These are phyloP conservation scores for Galeopterus variegatus DNA, from an alignment of 2,113 vertebrate species.

Conservation along the genomic window DNA sequence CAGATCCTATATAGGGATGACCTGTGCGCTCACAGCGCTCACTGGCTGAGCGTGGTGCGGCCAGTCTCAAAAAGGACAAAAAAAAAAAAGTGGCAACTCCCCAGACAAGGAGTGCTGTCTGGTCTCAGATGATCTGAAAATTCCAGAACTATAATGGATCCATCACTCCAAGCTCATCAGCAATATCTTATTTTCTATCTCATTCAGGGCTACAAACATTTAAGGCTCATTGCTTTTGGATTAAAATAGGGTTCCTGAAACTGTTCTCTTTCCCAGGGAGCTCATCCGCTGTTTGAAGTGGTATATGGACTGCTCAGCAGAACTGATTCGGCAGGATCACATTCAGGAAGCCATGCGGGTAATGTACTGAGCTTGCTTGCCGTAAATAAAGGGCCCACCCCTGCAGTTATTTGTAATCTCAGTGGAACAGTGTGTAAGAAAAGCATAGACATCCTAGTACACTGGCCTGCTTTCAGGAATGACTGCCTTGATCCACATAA, in stretches of 20 bases:
- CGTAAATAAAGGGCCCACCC: background rate
- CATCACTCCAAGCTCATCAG: background rate
- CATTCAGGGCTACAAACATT: background rate
- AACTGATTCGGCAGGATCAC: slow-evolving; percentile 97
- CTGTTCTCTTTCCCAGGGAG: slow-evolving; percentile 90
- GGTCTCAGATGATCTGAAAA: background rate
- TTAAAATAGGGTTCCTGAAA: background rate
- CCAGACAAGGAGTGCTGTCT: background rate
- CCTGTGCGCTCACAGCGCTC: too few species aligned
- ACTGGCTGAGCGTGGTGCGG: too few species aligned
- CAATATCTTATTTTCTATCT: slow-evolving; percentile 35
- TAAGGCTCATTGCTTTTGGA: background rate
- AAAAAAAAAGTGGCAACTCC: background rate
- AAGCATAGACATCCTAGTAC: background rate
- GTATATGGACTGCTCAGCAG: slow-evolving; percentile 99
- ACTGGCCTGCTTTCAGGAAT: background rate
- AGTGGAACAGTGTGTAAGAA: background rate
- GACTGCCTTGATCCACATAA: background rate
- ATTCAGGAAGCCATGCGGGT: slow-evolving; percentile 99
- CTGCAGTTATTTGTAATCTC: background rate
- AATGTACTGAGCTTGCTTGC: slow-evolving; percentile 72
- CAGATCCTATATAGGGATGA: too few species aligned
- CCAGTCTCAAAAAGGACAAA: too few species aligned
- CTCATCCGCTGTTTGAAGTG: slow-evolving; percentile 98
- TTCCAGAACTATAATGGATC: background rate